Evolutionary conservation across 37 sponge, comb jelly and placozoan genomes (phyloP), one percentile per base, ranked within the genome.

Genomic region (Beroe ovata): DNA sequence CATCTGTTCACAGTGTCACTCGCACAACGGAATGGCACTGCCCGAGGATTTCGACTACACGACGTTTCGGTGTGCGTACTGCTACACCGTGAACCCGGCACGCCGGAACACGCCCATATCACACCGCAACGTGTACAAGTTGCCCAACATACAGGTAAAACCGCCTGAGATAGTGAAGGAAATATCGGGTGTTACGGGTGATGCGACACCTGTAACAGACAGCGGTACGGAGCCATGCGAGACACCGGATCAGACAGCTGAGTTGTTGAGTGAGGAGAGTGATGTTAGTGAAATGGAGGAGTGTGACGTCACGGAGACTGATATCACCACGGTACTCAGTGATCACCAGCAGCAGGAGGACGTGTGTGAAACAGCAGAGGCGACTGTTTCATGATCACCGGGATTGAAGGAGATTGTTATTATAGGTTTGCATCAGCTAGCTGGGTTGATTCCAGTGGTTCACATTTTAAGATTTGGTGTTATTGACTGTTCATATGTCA

Each of bases 31-130:
- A 26, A 93, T 95, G 95, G 93, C 93, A 26, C 91, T 96, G 0
- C 89, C 92, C 38, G 95, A 94, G 58, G 95, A 96, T 29, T 96
- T 92, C 92, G 96, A 96, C 60, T 96, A 92, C 81, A 88, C 84
- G 89, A 89, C 91, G 2, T 96, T 94, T 88, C 90, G 94, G n/a
- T 96, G 96, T 90, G 96, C 96, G n/a, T 96, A 96, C 89, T 96
- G 96, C 91, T 93, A 91, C 89, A 89, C 90, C 0, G 63, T 96
- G 16, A 96, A 96, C 91, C 93, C 92, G 29, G 93, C 96, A 21
- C 72, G 92, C 21, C 93, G 93, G 90, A 91, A 89, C 63, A 91
- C 64, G 26, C 90, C 90, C 33, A 71, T 71, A 25, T 64, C 90
- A 0, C 81, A 88, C 18, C 71, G 26, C 18, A 77, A 77, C 84